A percentile compares a stretch with the other conserved stretches of the same genome.
phyloP scores from a whole-genome alignment of 2,888 invertebrate genomes.

The Metacarcinus magister region DNA sequence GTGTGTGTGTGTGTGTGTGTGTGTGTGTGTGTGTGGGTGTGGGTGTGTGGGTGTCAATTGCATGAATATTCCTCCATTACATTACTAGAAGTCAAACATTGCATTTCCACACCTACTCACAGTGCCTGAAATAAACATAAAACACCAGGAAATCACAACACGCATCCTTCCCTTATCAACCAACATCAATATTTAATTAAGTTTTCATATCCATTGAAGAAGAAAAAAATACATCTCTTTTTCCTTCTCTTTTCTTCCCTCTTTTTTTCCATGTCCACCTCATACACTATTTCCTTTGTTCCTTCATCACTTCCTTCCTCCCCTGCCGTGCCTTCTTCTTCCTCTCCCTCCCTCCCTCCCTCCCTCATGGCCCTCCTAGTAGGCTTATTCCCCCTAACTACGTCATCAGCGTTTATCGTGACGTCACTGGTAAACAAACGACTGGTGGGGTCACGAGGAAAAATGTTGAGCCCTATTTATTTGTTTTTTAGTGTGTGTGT shows the following conservation, averaged over 20 bases:
- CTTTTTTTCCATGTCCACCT: not conserved
- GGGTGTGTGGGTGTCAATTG: not conserved
- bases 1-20: constrained; percentile 27
- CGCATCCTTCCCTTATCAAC: too few species aligned
- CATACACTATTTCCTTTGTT: not conserved
- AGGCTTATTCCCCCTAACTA: not conserved
- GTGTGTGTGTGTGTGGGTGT: not conserved
- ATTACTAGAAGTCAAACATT: not conserved
- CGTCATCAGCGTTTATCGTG: constrained; percentile 66
- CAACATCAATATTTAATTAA: too few species aligned
- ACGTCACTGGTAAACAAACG: constrained; percentile 68
- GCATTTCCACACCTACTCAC: not conserved
- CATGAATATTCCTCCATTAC: not conserved
- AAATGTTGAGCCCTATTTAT: not conserved
- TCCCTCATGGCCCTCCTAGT: not conserved
- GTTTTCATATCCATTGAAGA: too few species aligned
- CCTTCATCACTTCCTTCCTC: not conserved
- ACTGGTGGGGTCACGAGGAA: constrained; percentile 50
- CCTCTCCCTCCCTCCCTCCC: not conserved
- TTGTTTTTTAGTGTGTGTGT: not conserved
- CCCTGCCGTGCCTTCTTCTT: not conserved
- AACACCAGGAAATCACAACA: too few species aligned
- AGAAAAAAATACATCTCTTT: too few species aligned
- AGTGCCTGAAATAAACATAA: too few species aligned
- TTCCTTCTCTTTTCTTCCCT: not conserved